phyloP scores from a whole-genome alignment of 1,140 invertebrate genomes.

The Goniozus legneri region DNA sequence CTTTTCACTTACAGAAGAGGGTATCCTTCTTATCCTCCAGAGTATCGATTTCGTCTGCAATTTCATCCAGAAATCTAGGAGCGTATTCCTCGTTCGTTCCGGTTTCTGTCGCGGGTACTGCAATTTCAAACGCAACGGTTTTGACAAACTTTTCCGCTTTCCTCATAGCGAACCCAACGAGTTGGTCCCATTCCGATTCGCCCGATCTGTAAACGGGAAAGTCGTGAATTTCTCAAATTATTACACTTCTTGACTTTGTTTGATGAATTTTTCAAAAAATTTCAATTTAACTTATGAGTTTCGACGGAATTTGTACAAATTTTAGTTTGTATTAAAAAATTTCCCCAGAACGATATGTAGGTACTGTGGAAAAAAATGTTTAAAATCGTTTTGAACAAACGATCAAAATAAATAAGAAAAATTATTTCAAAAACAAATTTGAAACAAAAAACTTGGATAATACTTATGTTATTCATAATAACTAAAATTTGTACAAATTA shows the following conservation, averaged over 20 bases:
- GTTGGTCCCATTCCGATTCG: conserved; percentile 75
- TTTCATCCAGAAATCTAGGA: conserved; percentile 76
- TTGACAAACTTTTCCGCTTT: conserved; percentile 67
- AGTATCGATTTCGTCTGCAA: conserved; percentile 74
- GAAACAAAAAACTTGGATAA: too few relatives aligned
- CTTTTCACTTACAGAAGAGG: conserved; percentile 67
- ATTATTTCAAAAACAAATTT: neutral
- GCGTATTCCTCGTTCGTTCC: conserved; percentile 66
- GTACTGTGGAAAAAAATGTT: too few relatives aligned
- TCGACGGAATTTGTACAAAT: too few relatives aligned
- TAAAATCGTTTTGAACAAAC: too few relatives aligned
- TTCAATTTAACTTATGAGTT: too few relatives aligned
- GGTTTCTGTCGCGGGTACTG: conserved; percentile 66
- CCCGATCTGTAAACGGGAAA: conserved; percentile 46
- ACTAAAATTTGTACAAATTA: neutral
- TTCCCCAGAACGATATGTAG: too few relatives aligned
- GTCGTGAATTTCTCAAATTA: too few relatives aligned
- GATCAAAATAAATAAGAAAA: neutral
- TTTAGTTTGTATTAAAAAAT: too few relatives aligned
- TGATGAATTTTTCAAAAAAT: too few relatives aligned
- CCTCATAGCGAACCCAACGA: conserved; percentile 70
- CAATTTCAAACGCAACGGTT: conserved; percentile 70
- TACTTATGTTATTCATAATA: neutral
- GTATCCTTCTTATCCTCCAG: conserved; percentile 76
- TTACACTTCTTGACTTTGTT: too few relatives aligned